These are phyloP conservation scores for Pyrgilauda ruficollis DNA, from an alignment of 2,113 vertebrate species.

Conservation along the genomic window DNA sequence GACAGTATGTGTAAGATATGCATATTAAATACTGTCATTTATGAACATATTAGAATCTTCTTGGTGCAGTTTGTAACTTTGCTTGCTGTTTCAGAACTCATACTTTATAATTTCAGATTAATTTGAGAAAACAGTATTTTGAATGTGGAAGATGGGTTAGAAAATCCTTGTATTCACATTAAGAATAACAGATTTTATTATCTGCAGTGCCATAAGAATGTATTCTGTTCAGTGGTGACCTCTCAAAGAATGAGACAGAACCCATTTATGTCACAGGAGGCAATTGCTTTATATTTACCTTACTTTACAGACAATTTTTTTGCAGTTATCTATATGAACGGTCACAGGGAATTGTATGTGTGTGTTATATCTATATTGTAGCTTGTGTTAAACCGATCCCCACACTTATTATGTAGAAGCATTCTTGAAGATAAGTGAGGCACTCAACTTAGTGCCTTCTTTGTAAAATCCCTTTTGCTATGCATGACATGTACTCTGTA, in stretches of 20 bases:
- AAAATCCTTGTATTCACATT: not conserved
- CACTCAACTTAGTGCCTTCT: constrained; percentile 62
- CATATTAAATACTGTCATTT: not conserved
- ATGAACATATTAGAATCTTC: not conserved
- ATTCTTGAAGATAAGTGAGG: constrained; percentile 59
- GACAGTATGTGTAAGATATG: not conserved
- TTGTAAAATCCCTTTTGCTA: constrained; percentile 67
- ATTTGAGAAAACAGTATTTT: not conserved
- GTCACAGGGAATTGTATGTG: not conserved
- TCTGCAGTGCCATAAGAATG: not conserved
- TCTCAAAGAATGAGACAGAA: constrained; percentile 27
- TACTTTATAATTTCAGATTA: not conserved
- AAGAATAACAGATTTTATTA: constrained; percentile 28
- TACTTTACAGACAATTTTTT: constrained; percentile 39
- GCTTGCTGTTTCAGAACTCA: not conserved
- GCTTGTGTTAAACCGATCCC: constrained; percentile 43
- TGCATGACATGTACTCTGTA: constrained; percentile 58
- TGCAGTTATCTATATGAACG: constrained; percentile 29
- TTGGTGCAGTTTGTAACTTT: not conserved
- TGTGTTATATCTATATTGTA: constrained; percentile 31
- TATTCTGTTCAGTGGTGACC: not conserved
- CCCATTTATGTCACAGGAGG: constrained; percentile 7
- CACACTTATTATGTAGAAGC: constrained; percentile 28
- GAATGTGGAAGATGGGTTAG: not conserved
- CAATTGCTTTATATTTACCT: constrained; percentile 47